phyloP scores from a whole-genome alignment of 2,113 vertebrate genomes.

The Glaucidium brasilianum region DNA sequence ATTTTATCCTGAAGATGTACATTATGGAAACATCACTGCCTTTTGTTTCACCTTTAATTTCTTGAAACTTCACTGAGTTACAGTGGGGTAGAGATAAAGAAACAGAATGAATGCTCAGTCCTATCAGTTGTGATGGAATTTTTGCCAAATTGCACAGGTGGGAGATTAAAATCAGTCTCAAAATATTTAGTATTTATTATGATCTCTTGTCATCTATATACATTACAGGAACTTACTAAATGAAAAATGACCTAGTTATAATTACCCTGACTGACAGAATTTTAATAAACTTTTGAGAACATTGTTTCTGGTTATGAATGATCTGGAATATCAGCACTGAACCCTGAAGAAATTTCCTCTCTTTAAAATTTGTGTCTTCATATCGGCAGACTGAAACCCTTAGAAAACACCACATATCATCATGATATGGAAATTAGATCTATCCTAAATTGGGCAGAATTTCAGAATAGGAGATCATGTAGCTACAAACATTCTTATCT shows the following conservation, averaged over 20 bases:
- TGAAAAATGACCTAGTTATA: slow-evolving; percentile 35
- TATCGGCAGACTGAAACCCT: background rate
- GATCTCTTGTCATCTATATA: slow-evolving; percentile 18
- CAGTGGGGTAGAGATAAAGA: background rate
- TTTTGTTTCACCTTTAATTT: background rate
- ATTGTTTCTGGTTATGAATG: background rate
- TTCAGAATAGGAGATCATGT: background rate
- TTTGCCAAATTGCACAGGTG: slow-evolving; percentile 45
- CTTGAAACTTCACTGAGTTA: background rate
- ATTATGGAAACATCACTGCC: background rate
- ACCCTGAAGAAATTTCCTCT: background rate
- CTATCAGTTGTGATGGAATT: background rate
- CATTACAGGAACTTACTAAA: slow-evolving; percentile 1
- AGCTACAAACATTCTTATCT: background rate
- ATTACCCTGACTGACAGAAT: slow-evolving; percentile 16
- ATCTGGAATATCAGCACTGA: background rate
- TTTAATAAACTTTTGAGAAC: background rate
- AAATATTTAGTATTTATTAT: slow-evolving; percentile 42
- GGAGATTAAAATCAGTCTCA: slow-evolving; percentile 45
- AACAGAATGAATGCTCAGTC: background rate
- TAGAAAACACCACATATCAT: background rate
- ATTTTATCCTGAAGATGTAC: background rate
- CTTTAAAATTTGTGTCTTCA: background rate
- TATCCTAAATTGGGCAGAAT: background rate
- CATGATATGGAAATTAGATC: background rate